Conservation (phyloP, 2,888 invertebrate genomes). For the Ophioninae sp. region DNA sequence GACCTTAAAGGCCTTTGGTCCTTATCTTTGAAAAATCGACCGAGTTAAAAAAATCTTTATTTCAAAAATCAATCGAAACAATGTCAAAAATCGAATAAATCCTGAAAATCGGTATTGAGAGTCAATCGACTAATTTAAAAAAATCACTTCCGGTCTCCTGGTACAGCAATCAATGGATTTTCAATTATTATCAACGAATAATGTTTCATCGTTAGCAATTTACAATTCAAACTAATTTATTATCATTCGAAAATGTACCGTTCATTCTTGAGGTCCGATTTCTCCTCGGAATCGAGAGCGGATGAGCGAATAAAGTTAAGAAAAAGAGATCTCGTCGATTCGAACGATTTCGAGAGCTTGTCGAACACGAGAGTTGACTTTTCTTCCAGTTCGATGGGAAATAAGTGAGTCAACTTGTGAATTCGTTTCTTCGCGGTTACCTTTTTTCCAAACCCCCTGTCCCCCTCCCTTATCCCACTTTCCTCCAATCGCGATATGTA, state of each 20-base stretch:
- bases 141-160: no score
- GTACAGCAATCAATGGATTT: no score
- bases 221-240: not conserved
- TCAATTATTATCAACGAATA: no score
- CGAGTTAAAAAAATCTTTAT: no score
- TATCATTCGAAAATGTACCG: not conserved
- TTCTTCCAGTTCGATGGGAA: slow-evolving; percentile 35
- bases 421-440: slow-evolving; percentile 24
- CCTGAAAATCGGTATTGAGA: no score
- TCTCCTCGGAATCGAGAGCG: not conserved
- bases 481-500: slow-evolving; percentile 12
- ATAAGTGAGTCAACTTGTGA: slow-evolving; percentile 52
- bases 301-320: not conserved
- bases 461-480: no score
- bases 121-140: no score
- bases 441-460: not conserved
- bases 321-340: not conserved
- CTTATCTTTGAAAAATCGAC: no score
- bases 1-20: no score
- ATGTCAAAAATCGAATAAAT: no score
- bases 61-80: no score
- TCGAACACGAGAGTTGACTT: slow-evolving; percentile 23
- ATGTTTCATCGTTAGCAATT: no score
- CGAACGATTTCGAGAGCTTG: slow-evolving; percentile 34
- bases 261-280: not conserved